Conservation (phyloP, 2,113 vertebrate species). For the Odocoileus virginianus region DNA sequence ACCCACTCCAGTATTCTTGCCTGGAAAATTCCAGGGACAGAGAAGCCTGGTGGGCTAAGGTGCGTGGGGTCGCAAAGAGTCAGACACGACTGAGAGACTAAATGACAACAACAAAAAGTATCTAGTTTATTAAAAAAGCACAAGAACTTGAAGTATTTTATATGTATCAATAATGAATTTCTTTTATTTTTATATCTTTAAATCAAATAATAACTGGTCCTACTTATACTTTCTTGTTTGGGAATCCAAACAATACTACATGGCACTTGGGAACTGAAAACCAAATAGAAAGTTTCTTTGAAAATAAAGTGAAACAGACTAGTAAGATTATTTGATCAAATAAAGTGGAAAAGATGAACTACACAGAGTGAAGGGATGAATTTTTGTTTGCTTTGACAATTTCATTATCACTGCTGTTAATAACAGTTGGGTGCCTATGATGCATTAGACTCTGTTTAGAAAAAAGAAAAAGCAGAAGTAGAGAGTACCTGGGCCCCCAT, state of each 20-base stretch:
- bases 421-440: neutral
- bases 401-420: neutral
- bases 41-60: neutral
- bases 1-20: neutral
- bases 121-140: neutral
- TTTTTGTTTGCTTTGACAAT: neutral
- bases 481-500: neutral
- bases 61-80: neutral
- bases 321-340: conserved; percentile 8
- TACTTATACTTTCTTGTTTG: neutral
- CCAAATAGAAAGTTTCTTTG: neutral
- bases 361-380: neutral
- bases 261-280: neutral
- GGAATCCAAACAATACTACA: neutral
- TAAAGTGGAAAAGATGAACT: neutral
- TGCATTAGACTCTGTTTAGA: neutral
- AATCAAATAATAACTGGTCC: neutral
- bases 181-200: neutral
- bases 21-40: neutral
- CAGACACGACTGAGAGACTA: neutral
- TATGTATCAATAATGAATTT: neutral
- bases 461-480: neutral
- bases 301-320: neutral
- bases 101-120: neutral
- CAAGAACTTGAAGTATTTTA: neutral